Evolutionary conservation across 2,797 vertebrate genomes (phyloP).

Genomic region (Lepilemur septentrionalis): DNA sequence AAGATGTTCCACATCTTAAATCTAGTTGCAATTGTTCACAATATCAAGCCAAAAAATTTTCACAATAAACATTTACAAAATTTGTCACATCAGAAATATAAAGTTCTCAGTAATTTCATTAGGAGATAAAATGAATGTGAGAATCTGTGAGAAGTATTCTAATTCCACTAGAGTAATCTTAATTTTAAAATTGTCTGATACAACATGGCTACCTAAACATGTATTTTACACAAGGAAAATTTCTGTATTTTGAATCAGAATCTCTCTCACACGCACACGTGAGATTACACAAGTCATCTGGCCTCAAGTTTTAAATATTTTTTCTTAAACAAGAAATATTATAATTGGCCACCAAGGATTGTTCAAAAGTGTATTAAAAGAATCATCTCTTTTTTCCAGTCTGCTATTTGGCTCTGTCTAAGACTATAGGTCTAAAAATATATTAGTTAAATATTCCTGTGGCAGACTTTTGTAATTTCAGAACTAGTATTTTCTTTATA

Average conservation of each 20-base stretch:
- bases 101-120: not conserved
- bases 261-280: not conserved
- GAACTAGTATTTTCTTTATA: not conserved
- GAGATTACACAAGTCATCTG: not conserved
- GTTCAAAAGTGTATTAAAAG: not conserved
- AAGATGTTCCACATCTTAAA: conserved; percentile 27
- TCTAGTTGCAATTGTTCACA: not conserved
- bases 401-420: not conserved
- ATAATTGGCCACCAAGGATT: not conserved
- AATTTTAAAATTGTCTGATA: not conserved
- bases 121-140: not conserved
- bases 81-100: not conserved
- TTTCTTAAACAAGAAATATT: not conserved
- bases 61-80: not conserved
- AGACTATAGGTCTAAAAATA: not conserved
- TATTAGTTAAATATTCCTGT: not conserved
- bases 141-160: not conserved
- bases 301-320: conserved; percentile 31
- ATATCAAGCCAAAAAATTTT: not conserved
- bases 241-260: not conserved
- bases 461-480: not conserved
- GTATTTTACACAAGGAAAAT: not conserved
- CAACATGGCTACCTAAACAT: not conserved
- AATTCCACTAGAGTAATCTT: not conserved
- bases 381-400: not conserved